Conservation (phyloP, 2,888 invertebrate species). For the Alitta virens region DNA sequence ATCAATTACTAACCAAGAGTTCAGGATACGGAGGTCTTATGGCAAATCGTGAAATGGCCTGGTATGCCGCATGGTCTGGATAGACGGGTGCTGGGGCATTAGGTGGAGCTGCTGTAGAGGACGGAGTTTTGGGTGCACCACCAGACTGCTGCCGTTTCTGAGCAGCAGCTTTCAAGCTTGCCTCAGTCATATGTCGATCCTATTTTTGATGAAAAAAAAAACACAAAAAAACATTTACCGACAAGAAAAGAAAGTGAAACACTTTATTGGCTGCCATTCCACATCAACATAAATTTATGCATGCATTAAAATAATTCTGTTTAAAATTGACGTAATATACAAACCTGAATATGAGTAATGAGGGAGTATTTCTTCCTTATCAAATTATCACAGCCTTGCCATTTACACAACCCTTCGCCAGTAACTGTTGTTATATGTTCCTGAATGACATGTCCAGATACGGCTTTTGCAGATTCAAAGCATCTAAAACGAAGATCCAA, state of each 20-base stretch:
- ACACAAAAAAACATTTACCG: too few relatives aligned
- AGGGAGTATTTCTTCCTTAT: conserved; percentile 88
- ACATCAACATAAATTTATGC: too few relatives aligned
- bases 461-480: conserved; percentile 58
- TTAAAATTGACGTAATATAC: too few relatives aligned
- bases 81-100: conserved; percentile 83
- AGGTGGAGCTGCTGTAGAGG: conserved; percentile 56
- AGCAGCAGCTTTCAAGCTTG: conserved; percentile 68
- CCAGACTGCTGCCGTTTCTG: conserved; percentile 66
- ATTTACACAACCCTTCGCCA: conserved; percentile 65
- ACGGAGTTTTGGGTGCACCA: conserved; percentile 39
- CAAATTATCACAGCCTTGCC: conserved; percentile 76
- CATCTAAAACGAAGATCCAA: conserved; percentile 43
- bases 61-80: conserved; percentile 91
- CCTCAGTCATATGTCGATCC: conserved; percentile 88
- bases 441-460: conserved; percentile 83
- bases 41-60: conserved; percentile 94
- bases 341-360: conserved; percentile 83
- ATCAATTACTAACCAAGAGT: conserved; percentile 46
- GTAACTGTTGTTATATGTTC: conserved; percentile 62
- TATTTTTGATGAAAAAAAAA: conserved; percentile 7
- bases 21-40: conserved; percentile 59
- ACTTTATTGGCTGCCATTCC: too few relatives aligned
- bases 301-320: too few relatives aligned
- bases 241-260: too few relatives aligned